Percentiles rank a stretch among this genome's conserved stretches.
These are phyloP conservation scores for Cebus imitator DNA, from an alignment of 2,113 vertebrate genomes.

Conservation along the genomic window DNA sequence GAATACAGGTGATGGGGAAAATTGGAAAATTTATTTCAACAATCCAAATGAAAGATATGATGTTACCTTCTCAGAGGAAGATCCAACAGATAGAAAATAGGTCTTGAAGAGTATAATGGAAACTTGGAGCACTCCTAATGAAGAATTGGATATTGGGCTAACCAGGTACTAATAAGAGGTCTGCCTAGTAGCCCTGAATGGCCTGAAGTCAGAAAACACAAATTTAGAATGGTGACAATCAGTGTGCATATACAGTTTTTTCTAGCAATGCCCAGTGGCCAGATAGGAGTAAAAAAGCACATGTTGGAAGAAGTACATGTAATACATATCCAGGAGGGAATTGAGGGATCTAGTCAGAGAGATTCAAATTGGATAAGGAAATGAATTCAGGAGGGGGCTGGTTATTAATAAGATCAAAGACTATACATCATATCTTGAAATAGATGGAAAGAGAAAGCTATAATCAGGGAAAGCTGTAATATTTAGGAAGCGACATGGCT, in stretches of 20 bases:
- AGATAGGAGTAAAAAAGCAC: constrained; percentile 25
- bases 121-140: background rate
- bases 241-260: background rate
- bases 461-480: background rate
- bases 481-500: background rate
- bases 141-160: background rate
- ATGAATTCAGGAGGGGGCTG: background rate
- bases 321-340: background rate
- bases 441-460: background rate
- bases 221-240: constrained; percentile 16
- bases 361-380: constrained; percentile 14
- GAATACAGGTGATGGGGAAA: background rate
- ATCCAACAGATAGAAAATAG: background rate
- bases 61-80: background rate
- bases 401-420: constrained; percentile 47
- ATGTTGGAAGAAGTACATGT: background rate
- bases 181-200: background rate
- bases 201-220: constrained; percentile 9
- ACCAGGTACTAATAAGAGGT: background rate
- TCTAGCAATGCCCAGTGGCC: background rate
- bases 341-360: background rate
- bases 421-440: background rate
- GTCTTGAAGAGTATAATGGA: background rate
- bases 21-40: constrained; percentile 18
- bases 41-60: background rate